Percentiles rank a stretch among this genome's conserved stretches.
These are phyloP conservation scores for Nomada fabriciana DNA, from an alignment of 2,888 invertebrate genomes.

Conservation along the genomic window DNA sequence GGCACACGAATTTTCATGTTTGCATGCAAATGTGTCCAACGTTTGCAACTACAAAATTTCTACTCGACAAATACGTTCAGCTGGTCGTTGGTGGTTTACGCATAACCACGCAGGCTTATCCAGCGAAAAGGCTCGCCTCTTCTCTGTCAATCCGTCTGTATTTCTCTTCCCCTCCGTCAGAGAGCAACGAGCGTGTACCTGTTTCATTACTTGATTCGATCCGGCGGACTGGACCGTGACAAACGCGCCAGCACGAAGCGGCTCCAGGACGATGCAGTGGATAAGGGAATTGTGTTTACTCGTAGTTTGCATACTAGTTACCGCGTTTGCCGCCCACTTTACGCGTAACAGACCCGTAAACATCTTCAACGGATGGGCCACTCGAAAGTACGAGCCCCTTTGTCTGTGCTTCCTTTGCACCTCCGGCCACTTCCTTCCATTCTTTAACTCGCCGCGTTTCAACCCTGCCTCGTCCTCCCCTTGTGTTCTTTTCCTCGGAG, in stretches of 20 bases:
- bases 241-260: slow-evolving; percentile 43
- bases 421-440: slow-evolving; percentile 56
- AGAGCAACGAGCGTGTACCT: slow-evolving; percentile 4
- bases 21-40: slow-evolving; percentile 52
- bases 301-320: slow-evolving; percentile 82
- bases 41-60: slow-evolving; percentile 56
- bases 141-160: not conserved
- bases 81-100: slow-evolving; percentile 21
- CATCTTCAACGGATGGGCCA: slow-evolving; percentile 78
- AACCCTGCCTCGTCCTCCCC: slow-evolving; percentile 30
- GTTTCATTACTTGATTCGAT: slow-evolving; percentile 60
- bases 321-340: slow-evolving; percentile 75
- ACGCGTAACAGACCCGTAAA: slow-evolving; percentile 79
- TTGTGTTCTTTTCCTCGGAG: not conserved
- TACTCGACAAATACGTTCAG: not conserved
- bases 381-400: slow-evolving; percentile 69
- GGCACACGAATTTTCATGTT: slow-evolving; percentile 2
- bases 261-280: slow-evolving; percentile 53
- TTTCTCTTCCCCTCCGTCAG: not conserved
- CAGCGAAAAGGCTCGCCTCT: slow-evolving; percentile 34
- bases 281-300: slow-evolving; percentile 83
- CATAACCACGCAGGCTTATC: slow-evolving; percentile 10
- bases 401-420: slow-evolving; percentile 62
- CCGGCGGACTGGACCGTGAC: slow-evolving; percentile 45
- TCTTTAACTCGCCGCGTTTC: slow-evolving; percentile 50